Evolutionary conservation across 2,888 invertebrate species (phyloP), one percentile per base, ranked within the genome.

Genomic region (Hoplodrina ambigua): DNA sequence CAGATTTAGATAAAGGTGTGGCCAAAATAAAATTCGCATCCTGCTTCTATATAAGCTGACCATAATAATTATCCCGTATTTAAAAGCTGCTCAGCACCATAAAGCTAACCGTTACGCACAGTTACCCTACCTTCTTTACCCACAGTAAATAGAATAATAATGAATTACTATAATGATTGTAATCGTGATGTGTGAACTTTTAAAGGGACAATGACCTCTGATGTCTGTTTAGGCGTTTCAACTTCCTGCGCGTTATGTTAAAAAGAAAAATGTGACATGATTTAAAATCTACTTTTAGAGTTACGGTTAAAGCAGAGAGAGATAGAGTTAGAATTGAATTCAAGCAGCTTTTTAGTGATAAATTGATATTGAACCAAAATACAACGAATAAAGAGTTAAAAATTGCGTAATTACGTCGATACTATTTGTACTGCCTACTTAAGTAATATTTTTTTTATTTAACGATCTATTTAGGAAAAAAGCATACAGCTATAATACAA

Each of bases 11-110:
- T 20, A 72, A 57, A 46, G 46, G 7, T 44, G 56, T 41, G 19
- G 15, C 44, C 44, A 4, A 52, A 52, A 46, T 60, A 55, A 44
- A 15, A 30, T 20, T 72, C 10, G 15, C 19, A 56, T 73, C 78
- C 60, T 72, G 50, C 5, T 17, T 25, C 44, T 25, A 6, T 5
- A 5, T 19, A 50, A 25, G 71, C 41, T 70, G 33, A 75, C 41
- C 41, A 41, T 54, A 17, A 33, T 25, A 44, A 52, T 33, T 19
- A 59, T 30, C 37, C 50, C 55, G 19, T 44, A 19, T 55, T 55
- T 11, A 44, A 33, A 59, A 78, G 25, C 41, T 54, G 1, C 10
- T 11, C 19, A 54, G n/a, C 30, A 65, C 17, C 49, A 20, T 6
- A 17, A 50, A 33, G n/a, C 17, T 17, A 13, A 13, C 46, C 4